Conservation (phyloP, 2,888 invertebrate species). For the Hedychridium roseum region DNA sequence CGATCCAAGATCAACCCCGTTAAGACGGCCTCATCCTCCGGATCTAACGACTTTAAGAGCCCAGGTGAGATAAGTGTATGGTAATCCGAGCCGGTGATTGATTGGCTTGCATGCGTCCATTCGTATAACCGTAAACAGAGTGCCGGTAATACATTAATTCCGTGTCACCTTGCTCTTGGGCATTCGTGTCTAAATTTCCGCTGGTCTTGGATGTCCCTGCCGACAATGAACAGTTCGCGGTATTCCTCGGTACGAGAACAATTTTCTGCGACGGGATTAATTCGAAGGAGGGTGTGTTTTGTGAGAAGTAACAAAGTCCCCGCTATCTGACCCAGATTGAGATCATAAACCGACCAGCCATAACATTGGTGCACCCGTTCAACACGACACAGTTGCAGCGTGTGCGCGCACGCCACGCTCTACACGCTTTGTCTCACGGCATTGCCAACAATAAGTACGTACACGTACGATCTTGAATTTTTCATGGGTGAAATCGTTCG, state of each 20-base stretch:
- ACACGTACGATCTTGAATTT: background rate
- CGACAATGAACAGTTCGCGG: too few species aligned
- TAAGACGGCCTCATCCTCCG: constrained; percentile 5
- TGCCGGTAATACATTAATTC: constrained; percentile 20
- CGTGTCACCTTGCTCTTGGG: constrained; percentile 8
- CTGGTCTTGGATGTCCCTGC: background rate
- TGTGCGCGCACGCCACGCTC: constrained; percentile 5
- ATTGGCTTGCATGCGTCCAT: constrained; percentile 19
- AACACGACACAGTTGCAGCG: constrained; percentile 7
- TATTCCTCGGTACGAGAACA: too few species aligned
- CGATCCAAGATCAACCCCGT: background rate
- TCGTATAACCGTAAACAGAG: constrained; percentile 29
- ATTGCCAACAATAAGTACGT: constrained; percentile 7
- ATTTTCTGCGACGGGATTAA: constrained; percentile 5
- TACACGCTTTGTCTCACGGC: background rate
- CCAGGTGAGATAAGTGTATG: constrained; percentile 19
- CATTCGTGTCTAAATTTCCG: background rate
- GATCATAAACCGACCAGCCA: constrained; percentile 41
- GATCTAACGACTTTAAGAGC: constrained; percentile 12
- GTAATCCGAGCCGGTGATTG: constrained; percentile 29
- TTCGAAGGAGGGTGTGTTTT: constrained; percentile 11
- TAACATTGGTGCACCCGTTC: constrained; percentile 32
- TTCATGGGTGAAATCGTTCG: background rate
- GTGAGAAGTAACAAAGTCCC: constrained; percentile 16
- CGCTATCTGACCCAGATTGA: constrained; percentile 46